Percentiles rank a stretch among this genome's conserved stretches.
Evolutionary conservation across 1,140 invertebrate genomes (phyloP).

Genomic region (Papilio dardanus): DNA sequence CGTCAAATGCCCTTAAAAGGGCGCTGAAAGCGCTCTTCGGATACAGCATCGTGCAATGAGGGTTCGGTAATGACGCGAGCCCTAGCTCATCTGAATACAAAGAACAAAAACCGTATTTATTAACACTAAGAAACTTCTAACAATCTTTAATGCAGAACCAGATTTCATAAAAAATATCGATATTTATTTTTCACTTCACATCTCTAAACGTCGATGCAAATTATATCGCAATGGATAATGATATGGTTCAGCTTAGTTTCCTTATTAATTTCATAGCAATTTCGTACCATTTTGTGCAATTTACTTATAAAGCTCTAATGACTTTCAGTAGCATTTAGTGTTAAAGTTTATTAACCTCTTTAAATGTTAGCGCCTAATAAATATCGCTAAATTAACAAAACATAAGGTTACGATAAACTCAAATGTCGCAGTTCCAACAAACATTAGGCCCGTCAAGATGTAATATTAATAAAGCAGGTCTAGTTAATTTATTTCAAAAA

Average conservation of each 20-base stretch:
- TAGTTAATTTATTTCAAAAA: too few species aligned
- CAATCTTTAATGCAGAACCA: too few species aligned
- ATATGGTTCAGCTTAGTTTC: conserved; percentile 32
- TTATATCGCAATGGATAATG: conserved; percentile 36
- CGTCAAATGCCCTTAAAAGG: too few species aligned
- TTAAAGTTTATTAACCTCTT: conserved; percentile 21
- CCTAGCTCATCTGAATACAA: too few species aligned
- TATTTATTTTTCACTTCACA: neutral
- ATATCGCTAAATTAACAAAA: neutral
- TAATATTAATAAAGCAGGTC: neutral
- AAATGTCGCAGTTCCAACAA: neutral
- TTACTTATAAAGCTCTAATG: conserved; percentile 6
- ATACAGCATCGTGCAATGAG: too few species aligned
- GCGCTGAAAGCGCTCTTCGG: too few species aligned
- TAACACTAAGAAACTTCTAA: too few species aligned
- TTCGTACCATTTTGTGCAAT: conserved; percentile 27
- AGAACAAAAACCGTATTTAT: too few species aligned
- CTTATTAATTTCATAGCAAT: conserved; percentile 36
- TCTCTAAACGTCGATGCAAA: conserved; percentile 16
- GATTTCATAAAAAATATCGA: conserved; percentile 12
- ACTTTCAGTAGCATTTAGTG: conserved; percentile 31
- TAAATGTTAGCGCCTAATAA: conserved; percentile 29
- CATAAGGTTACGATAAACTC: neutral
- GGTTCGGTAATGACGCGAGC: too few species aligned
- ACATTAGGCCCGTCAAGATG: neutral